Conservation (phyloP, 2,113 vertebrate species). For the Symphodus melops region DNA sequence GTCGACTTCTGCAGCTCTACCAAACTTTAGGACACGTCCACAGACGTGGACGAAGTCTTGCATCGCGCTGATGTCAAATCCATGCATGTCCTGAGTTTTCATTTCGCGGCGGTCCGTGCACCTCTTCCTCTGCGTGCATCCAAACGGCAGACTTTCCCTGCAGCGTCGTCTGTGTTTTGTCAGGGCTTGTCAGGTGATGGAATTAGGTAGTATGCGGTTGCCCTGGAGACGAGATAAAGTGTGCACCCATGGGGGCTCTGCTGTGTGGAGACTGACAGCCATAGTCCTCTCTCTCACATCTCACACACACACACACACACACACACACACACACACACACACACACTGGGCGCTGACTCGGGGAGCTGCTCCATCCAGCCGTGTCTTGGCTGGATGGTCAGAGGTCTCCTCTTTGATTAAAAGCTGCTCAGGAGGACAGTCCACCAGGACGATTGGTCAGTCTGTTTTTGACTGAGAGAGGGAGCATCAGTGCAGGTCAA, state of each 20-base stretch:
- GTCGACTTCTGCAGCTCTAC: too few species aligned
- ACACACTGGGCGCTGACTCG: slow-evolving; percentile 31
- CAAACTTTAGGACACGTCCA: neutral
- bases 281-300: slow-evolving; percentile 35
- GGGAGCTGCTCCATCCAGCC: slow-evolving; percentile 31
- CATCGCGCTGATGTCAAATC: neutral
- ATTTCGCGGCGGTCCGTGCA: neutral
- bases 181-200: slow-evolving; percentile 56
- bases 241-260: slow-evolving; percentile 52
- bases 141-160: slow-evolving; percentile 31
- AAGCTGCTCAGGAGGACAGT: slow-evolving; percentile 18
- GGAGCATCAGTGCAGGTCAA: slow-evolving; percentile 33
- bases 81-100: neutral
- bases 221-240: slow-evolving; percentile 74
- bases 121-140: neutral
- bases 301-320: neutral
- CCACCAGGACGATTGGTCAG: neutral
- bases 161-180: slow-evolving; percentile 62
- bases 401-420: slow-evolving; percentile 50
- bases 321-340: neutral
- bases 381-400: slow-evolving; percentile 39
- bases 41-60: neutral
- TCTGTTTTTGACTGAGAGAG: slow-evolving; percentile 2
- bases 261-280: slow-evolving; percentile 61
- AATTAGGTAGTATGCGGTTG: slow-evolving; percentile 67